Percentiles rank a stretch among this genome's conserved stretches.
Evolutionary conservation across 2,797 vertebrate species (phyloP).

Genomic region (Cheirogaleus major): DNA sequence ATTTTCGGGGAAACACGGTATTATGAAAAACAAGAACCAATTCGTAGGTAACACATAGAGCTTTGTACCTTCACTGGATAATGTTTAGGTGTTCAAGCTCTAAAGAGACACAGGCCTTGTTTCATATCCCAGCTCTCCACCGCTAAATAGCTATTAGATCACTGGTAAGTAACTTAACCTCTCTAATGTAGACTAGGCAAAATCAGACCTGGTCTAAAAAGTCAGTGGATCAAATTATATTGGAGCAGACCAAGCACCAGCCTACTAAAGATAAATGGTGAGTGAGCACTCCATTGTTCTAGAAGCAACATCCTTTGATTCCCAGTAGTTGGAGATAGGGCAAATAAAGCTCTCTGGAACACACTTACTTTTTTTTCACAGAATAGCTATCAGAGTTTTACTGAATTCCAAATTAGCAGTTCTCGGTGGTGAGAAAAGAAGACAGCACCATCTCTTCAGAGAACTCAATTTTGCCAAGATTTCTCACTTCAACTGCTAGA

Average conservation of each 20-base stretch:
- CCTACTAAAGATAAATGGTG: constrained; percentile 13
- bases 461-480: constrained; percentile 1
- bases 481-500: constrained; percentile 35
- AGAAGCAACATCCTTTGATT: background rate
- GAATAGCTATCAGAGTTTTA: constrained; percentile 1
- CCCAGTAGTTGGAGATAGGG: background rate
- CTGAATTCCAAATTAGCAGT: constrained; percentile 18
- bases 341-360: background rate
- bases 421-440: background rate
- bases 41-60: background rate
- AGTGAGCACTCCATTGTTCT: background rate
- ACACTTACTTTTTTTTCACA: background rate
- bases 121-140: background rate
- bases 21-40: background rate
- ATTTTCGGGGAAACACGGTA: background rate
- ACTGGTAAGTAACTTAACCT: background rate
- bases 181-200: constrained; percentile 8
- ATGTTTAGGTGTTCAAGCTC: background rate
- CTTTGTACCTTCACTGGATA: background rate
- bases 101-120: background rate
- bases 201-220: constrained; percentile 41
- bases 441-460: constrained; percentile 12
- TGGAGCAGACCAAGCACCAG: background rate
- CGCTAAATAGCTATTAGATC: constrained; percentile 23
- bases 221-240: background rate